phyloP scores from a whole-genome alignment of 2,797 vertebrate genomes.

The Lates japonicus region DNA sequence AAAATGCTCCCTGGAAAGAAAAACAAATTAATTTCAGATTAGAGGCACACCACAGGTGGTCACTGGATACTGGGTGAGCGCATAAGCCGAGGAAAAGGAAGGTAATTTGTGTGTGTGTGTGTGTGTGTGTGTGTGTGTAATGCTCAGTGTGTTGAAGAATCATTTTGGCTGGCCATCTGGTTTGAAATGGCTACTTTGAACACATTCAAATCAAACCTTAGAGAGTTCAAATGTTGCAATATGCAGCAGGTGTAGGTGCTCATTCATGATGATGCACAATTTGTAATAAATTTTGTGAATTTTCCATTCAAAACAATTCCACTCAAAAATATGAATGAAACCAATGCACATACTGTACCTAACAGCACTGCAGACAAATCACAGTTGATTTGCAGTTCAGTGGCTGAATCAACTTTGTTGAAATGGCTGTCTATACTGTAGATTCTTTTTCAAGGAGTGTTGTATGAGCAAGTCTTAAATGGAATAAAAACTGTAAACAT shows the following conservation, averaged over 20 bases:
- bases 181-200: conserved; percentile 18
- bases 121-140: conserved; percentile 2
- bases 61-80: conserved; percentile 58
- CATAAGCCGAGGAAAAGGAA: conserved; percentile 28
- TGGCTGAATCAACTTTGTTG: neutral
- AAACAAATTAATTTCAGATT: conserved; percentile 78
- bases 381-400: neutral
- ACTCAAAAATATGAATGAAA: neutral
- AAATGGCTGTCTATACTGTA: neutral
- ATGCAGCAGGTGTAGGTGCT: neutral
- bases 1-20: conserved; percentile 18
- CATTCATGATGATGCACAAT: neutral
- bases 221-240: neutral
- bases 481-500: neutral
- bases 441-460: neutral
- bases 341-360: neutral
- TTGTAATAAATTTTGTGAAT: neutral
- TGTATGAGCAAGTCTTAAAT: neutral
- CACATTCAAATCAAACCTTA: conserved; percentile 12
- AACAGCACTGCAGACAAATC: neutral
- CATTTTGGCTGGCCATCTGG: conserved; percentile 4
- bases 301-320: neutral
- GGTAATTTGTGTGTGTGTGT: conserved; percentile 31
- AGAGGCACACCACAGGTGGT: conserved; percentile 42
- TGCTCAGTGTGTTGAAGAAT: conserved; percentile 7